phyloP scores from a whole-genome alignment of 2,888 invertebrate species.

The Lycaena phlaeas region DNA sequence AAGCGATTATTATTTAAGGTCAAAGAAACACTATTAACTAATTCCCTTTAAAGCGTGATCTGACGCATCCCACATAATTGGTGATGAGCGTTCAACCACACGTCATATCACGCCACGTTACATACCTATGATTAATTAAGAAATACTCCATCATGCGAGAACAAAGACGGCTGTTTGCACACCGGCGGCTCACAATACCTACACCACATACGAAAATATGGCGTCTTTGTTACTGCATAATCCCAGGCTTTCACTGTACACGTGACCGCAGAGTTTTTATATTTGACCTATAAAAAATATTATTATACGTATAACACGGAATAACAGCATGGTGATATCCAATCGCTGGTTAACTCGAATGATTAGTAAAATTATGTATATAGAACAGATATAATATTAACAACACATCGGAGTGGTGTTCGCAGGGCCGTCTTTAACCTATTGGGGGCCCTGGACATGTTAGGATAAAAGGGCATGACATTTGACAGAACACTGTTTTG shows the following conservation, averaged over 20 bases:
- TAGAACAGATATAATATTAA: too few species aligned
- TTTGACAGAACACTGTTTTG: too few species aligned
- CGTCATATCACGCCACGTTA: slow-evolving; percentile 31
- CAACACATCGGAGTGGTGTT: too few species aligned
- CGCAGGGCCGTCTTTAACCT: too few species aligned
- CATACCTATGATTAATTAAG: slow-evolving; percentile 13
- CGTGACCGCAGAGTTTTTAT: too few species aligned
- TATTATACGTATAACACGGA: too few species aligned
- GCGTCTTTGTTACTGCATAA: neutral
- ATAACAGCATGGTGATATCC: too few species aligned
- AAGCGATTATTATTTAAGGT: slow-evolving; percentile 4
- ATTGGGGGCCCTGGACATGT: too few species aligned
- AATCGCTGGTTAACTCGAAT: too few species aligned
- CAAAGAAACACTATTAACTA: neutral
- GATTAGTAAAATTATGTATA: too few species aligned
- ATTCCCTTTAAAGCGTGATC: neutral
- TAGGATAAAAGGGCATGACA: too few species aligned
- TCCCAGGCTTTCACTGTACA: neutral
- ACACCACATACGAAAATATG: neutral
- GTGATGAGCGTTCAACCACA: slow-evolving; percentile 11
- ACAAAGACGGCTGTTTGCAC: slow-evolving; percentile 20
- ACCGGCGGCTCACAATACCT: slow-evolving; percentile 22
- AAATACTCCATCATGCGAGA: slow-evolving; percentile 13
- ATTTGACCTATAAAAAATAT: too few species aligned
- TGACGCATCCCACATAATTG: slow-evolving; percentile 11